These are phyloP conservation scores for Emydocephalus ijimae DNA, from an alignment of 2,113 vertebrate species.

Conservation along the genomic window DNA sequence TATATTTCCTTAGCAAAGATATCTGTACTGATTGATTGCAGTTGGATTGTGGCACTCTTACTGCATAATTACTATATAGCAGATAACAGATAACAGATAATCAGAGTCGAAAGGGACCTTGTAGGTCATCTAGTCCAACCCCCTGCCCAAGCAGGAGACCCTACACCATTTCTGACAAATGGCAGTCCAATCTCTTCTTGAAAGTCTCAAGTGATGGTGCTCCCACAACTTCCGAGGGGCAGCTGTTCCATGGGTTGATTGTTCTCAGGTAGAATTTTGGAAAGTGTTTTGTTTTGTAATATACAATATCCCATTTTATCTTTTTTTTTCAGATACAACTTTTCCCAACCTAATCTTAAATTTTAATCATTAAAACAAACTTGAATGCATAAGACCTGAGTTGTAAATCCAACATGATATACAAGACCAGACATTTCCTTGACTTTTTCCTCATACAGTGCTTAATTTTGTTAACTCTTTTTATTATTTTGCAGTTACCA, in stretches of 20 bases:
- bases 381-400: not conserved
- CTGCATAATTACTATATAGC: not conserved
- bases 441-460: not conserved
- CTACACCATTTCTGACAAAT: too few species aligned
- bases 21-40: not conserved
- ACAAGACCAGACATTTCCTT: not conserved
- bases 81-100: too few species aligned
- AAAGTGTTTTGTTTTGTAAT: not conserved
- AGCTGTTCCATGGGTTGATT: too few species aligned
- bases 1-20: not conserved
- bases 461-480: not conserved
- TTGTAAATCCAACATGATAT: not conserved
- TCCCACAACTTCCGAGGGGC: too few species aligned
- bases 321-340: not conserved
- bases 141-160: too few species aligned
- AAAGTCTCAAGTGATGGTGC: too few species aligned
- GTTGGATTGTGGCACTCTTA: not conserved
- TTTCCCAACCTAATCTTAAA: not conserved
- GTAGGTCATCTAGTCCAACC: too few species aligned
- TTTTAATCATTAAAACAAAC: not conserved
- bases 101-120: too few species aligned
- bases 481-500: not conserved
- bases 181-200: too few species aligned
- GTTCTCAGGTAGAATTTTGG: not conserved
- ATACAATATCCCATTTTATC: not conserved